phyloP scores from a whole-genome alignment of 23 tunicate species.

The Clavelina lepadiformis region DNA sequence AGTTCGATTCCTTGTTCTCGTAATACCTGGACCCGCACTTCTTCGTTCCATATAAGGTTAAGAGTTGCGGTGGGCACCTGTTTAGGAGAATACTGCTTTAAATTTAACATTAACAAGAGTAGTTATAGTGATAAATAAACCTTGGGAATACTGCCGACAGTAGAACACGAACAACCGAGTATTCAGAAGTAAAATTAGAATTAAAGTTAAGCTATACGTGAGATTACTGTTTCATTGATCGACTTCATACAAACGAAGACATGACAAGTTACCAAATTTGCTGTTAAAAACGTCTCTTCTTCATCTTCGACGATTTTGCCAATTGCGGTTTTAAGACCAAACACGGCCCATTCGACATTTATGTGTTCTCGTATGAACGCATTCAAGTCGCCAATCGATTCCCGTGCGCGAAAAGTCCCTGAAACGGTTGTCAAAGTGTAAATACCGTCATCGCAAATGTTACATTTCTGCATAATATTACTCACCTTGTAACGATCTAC shows the following conservation, averaged over 20 bases:
- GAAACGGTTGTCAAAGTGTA: not conserved
- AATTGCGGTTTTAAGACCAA: slow-evolving; percentile 25
- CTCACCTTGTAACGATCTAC: slow-evolving; percentile 50
- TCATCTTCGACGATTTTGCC: slow-evolving; percentile 43
- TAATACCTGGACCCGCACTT: slow-evolving; percentile 34
- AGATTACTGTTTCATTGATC: too few species aligned
- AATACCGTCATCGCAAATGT: not conserved
- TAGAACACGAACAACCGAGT: too few species aligned
- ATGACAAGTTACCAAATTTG: slow-evolving; percentile 41
- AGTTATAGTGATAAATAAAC: too few species aligned
- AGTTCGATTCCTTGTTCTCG: slow-evolving; percentile 54
- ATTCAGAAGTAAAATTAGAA: too few species aligned
- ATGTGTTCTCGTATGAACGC: slow-evolving; percentile 55
- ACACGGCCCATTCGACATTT: slow-evolving; percentile 62
- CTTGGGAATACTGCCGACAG: too few species aligned
- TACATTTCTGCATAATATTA: not conserved
- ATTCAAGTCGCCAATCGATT: slow-evolving; percentile 40
- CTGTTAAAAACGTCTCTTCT: slow-evolving; percentile 15
- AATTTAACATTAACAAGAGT: too few species aligned
- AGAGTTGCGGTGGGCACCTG: slow-evolving; percentile 62
- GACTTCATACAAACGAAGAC: not conserved
- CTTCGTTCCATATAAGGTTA: slow-evolving; percentile 64
- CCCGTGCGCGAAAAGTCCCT: slow-evolving; percentile 67
- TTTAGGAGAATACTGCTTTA: too few species aligned
- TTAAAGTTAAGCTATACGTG: too few species aligned